Percentiles rank a stretch among this genome's conserved stretches.
phyloP scores from a whole-genome alignment of 2,888 invertebrate species.

The Deroplatys truncata region DNA sequence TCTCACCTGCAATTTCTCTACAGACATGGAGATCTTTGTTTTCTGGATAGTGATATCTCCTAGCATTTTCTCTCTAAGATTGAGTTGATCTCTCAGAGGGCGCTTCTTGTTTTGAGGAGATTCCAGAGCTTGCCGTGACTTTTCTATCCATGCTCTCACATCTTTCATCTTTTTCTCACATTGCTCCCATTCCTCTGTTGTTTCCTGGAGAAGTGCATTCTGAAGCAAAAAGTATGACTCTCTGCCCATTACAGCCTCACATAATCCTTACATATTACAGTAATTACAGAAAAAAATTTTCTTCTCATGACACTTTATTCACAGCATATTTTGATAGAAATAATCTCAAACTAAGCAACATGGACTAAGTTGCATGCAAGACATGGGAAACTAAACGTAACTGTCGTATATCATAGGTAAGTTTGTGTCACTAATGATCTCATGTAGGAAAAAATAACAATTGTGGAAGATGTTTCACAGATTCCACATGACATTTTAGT shows the following conservation, averaged over 20 bases:
- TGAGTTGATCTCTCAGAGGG: slow-evolving; percentile 82
- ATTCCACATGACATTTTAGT: no score
- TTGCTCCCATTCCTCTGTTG: slow-evolving; percentile 93
- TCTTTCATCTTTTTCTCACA: slow-evolving; percentile 92
- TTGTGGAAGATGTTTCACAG: no score
- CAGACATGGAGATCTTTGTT: slow-evolving; percentile 81
- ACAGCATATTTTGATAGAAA: no score
- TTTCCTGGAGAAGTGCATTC: slow-evolving; percentile 85
- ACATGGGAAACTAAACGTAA: no score
- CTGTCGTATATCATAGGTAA: no score
- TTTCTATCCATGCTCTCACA: slow-evolving; percentile 84
- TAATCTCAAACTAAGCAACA: no score
- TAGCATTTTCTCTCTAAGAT: slow-evolving; percentile 77
- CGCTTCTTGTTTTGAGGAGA: slow-evolving; percentile 81
- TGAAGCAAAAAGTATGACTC: slow-evolving; percentile 40
- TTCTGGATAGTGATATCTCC: slow-evolving; percentile 86
- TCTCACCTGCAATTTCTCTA: slow-evolving; percentile 84
- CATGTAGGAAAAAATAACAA: no score
- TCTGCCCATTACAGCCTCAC: background rate
- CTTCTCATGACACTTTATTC: no score
- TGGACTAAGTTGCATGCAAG: no score
- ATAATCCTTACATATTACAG: background rate
- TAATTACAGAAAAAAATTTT: background rate
- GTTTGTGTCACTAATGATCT: no score
- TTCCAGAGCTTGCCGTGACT: slow-evolving; percentile 71